Evolutionary conservation across 2,113 vertebrate species (phyloP).

Genomic region (Perca flavescens): DNA sequence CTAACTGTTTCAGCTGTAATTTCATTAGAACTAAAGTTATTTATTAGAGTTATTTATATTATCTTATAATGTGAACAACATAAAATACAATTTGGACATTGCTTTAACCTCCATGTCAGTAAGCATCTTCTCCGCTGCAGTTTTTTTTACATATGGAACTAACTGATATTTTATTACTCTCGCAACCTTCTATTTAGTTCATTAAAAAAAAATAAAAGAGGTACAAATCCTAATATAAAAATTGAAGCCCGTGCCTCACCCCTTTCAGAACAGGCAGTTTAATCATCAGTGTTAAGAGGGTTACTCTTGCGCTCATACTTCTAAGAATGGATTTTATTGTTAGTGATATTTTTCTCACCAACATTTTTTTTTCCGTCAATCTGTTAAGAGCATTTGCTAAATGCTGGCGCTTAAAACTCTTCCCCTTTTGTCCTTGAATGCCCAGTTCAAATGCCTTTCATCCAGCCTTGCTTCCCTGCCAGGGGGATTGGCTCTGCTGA

Average conservation of each 20-base stretch:
- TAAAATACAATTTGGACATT: not conserved
- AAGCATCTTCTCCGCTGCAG: not conserved
- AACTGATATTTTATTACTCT: not conserved
- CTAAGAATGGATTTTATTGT: constrained; percentile 43
- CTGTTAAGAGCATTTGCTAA: constrained; percentile 33
- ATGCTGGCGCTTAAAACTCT: constrained; percentile 12
- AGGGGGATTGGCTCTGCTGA: not conserved
- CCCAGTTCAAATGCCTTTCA: not conserved
- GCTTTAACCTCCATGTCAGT: not conserved
- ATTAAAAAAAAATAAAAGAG: not conserved
- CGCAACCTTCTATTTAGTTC: not conserved
- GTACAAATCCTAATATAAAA: not conserved
- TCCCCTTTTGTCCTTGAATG: not conserved
- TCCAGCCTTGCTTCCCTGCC: not conserved
- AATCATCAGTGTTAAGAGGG: constrained; percentile 41
- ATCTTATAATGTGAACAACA: not conserved
- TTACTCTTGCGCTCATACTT: constrained; percentile 37
- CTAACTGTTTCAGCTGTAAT: too few species aligned
- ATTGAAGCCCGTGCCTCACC: not conserved
- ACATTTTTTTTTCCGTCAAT: constrained; percentile 25
- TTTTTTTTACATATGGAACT: not conserved
- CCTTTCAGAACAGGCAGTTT: not conserved
- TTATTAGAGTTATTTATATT: too few species aligned
- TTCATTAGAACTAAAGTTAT: too few species aligned
- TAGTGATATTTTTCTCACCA: constrained; percentile 5